These are phyloP conservation scores for Gulo gulo DNA, from an alignment of 2,113 vertebrate species.

Conservation along the genomic window DNA sequence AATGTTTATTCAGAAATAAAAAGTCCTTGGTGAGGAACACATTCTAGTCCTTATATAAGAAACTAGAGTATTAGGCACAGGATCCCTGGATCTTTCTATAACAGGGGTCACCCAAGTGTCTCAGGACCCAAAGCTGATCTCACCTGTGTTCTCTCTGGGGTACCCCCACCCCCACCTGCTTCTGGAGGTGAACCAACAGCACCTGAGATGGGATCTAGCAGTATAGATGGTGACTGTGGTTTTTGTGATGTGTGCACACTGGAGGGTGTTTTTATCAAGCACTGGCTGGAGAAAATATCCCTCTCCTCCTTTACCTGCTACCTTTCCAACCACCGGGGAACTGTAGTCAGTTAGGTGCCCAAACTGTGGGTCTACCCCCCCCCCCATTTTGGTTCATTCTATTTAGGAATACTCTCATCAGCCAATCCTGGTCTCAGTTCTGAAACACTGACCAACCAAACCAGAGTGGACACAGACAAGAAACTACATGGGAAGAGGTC, in stretches of 20 bases:
- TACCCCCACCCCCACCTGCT: fast-evolving
- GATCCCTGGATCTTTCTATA: background rate
- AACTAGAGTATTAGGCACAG: background rate
- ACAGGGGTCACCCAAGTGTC: background rate
- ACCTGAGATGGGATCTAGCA: too few relatives aligned
- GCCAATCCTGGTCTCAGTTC: background rate
- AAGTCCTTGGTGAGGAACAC: background rate
- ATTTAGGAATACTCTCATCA: background rate
- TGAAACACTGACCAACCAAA: background rate
- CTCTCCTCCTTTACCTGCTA: background rate
- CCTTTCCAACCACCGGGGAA: background rate
- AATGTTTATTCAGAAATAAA: background rate
- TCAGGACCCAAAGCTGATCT: background rate
- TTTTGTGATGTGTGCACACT: background rate
- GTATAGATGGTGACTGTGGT: background rate
- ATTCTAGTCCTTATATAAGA: slow-evolving; percentile 1
- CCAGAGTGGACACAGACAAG: background rate
- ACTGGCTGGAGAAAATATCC: fast-evolving
- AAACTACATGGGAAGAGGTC: background rate
- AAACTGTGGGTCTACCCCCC: background rate
- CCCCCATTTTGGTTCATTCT: background rate
- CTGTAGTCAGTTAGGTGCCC: background rate
- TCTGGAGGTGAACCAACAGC: background rate
- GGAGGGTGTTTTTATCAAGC: background rate
- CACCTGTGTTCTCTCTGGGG: background rate